Evolutionary conservation across 2,797 vertebrate species (phyloP).

Genomic region (Staurois parvus): DNA sequence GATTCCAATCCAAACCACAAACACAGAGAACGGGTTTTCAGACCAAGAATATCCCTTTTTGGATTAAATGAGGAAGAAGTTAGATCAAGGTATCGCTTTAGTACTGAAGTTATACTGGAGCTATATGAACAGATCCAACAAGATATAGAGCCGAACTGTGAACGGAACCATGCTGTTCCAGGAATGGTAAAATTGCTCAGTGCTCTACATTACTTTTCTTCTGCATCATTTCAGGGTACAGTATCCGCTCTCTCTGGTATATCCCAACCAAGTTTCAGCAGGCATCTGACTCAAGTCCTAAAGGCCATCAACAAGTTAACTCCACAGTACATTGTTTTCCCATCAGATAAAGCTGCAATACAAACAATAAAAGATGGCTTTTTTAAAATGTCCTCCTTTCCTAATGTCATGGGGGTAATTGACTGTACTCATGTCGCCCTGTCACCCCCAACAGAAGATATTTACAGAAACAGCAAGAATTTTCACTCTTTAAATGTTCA

Average conservation of each 20-base stretch:
- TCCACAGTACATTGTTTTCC: constrained; percentile 58
- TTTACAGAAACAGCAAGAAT: constrained; percentile 61
- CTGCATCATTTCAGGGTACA: constrained; percentile 56
- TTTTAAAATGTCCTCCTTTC: constrained; percentile 55
- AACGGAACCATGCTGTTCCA: constrained; percentile 54
- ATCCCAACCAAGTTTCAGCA: constrained; percentile 58
- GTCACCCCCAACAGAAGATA: constrained; percentile 60
- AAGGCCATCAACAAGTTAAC: constrained; percentile 59
- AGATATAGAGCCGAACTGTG: constrained; percentile 58
- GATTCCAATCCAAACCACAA: constrained; percentile 53
- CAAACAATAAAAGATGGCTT: constrained; percentile 53
- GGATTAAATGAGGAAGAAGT: constrained; percentile 59
- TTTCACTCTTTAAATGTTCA: constrained; percentile 60
- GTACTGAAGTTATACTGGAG: constrained; percentile 59
- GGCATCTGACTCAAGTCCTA: constrained; percentile 56
- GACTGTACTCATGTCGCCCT: constrained; percentile 59
- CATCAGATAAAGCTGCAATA: constrained; percentile 55
- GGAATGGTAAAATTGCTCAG: constrained; percentile 57
- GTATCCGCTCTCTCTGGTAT: constrained; percentile 57
- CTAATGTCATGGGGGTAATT: constrained; percentile 56
- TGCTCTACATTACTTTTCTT: constrained; percentile 53
- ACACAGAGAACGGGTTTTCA: constrained; percentile 55
- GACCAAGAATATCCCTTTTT: constrained; percentile 56
- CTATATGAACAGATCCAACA: constrained; percentile 60
- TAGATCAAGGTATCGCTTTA: constrained; percentile 55